Conservation (phyloP, 2,113 vertebrate genomes). For the Menura novaehollandiae region DNA sequence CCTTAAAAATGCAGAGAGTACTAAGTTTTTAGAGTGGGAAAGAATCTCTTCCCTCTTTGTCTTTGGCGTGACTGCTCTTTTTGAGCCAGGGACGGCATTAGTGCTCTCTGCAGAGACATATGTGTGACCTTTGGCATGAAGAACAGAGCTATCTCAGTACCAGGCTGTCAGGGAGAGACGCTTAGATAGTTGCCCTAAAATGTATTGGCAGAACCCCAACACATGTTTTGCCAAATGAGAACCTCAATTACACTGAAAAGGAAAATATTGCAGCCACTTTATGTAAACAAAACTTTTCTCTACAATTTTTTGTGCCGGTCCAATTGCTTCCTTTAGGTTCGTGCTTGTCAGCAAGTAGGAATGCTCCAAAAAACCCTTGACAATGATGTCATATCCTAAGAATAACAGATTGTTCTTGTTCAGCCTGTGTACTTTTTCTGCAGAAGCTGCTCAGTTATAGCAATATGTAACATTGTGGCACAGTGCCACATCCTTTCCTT, state of each 20-base stretch:
- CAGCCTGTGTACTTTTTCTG: not conserved
- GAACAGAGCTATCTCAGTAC: not conserved
- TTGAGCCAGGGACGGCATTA: not conserved
- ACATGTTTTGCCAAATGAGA: not conserved
- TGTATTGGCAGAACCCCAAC: not conserved
- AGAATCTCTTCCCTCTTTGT: not conserved
- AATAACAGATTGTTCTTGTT: not conserved
- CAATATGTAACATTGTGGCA: not conserved
- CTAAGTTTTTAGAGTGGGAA: not conserved
- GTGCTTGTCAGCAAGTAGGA: constrained; percentile 12
- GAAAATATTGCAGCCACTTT: constrained; percentile 15
- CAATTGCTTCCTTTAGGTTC: constrained; percentile 1
- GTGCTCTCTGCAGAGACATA: not conserved
- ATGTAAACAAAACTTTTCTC: constrained; percentile 42
- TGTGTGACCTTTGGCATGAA: constrained; percentile 1
- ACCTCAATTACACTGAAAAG: constrained; percentile 4
- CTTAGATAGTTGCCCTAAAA: not conserved
- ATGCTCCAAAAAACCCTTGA: constrained; percentile 26
- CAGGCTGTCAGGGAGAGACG: not conserved
- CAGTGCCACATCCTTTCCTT: not conserved
- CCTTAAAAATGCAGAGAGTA: not conserved
- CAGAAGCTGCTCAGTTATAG: not conserved
- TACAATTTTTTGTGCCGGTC: not conserved
- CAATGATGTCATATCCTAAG: constrained; percentile 24
- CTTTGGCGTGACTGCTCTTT: not conserved